Evolutionary conservation across 2,888 invertebrate species (phyloP), one percentile per base, ranked within the genome.

Genomic region (Andrena trimmerana): DNA sequence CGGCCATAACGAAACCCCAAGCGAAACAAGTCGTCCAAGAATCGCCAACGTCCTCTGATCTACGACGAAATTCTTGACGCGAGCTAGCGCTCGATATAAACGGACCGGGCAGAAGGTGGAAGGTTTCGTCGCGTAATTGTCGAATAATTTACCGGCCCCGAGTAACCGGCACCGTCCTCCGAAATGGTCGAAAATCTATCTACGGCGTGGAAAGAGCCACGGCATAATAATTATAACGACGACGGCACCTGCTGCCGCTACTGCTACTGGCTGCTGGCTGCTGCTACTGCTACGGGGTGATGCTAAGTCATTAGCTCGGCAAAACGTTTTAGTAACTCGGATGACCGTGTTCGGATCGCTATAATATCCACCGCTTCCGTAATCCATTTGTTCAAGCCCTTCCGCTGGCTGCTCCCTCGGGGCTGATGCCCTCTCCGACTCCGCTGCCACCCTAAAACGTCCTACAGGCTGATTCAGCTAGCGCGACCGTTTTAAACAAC

Each of bases 171-270:
- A 20, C 4, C 20, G 57, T 8, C 5, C 42, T 50, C n/a, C 76
- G 62, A 48, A 57, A 65, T 77, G 67, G 48, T 67, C 69, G 70
- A 72, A 62, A 57, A 50, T 69, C 31, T 72, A 66, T 50, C 54
- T 48, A 36, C 36, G 69, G 60, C 71, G 74, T 52, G 54, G 71
- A 82, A 82, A 81, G 67, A 62, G 81, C 74, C 83, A 42, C 79
- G 73, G 86, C 86, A 88, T 93, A 93, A 93, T 93, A 93, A 93
- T 93, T 92, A 93, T 89, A 89, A 91, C 87, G 90, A 90, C 87
- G 88, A 90, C 91, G 90, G 89, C 92, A 93, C 92, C 93, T 93
- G 93, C 93, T 89, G 84, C 57, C 67, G 70, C 52, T 54, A 1
- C 54, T 36, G 27, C 57, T 24, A 3, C 57, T 57, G 24, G 92